Conservation (phyloP, 2,888 invertebrate species). For the Polietes domitor region DNA sequence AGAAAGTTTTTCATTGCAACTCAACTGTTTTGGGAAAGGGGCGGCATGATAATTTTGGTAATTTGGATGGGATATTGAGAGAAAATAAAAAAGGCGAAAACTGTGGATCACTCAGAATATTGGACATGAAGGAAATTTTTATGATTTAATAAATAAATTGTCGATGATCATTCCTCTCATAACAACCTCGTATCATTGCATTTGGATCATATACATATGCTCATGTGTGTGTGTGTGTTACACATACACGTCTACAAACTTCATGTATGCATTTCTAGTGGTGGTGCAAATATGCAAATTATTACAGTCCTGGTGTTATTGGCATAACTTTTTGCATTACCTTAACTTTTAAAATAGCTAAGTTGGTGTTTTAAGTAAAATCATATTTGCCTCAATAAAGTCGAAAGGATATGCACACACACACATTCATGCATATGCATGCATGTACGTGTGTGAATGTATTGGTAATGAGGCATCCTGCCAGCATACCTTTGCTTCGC, state of each 20-base stretch:
- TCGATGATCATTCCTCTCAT: too few relatives aligned
- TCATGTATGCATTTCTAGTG: background rate
- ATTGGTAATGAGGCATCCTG: slow-evolving; percentile 29
- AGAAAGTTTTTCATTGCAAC: slow-evolving; percentile 2
- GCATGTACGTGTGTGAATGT: background rate
- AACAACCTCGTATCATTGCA: too few relatives aligned
- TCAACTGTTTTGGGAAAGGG: background rate
- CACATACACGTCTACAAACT: background rate
- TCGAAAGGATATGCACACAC: slow-evolving; percentile 4
- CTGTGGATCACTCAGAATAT: too few relatives aligned
- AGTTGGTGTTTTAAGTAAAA: slow-evolving; percentile 49
- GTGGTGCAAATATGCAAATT: slow-evolving; percentile 54
- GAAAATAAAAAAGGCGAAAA: too few relatives aligned
- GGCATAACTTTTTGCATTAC: slow-evolving; percentile 63
- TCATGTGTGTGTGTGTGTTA: too few relatives aligned
- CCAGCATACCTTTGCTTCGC: background rate
- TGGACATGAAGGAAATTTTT: too few relatives aligned
- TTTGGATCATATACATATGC: too few relatives aligned
- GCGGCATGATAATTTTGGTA: too few relatives aligned
- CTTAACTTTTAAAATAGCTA: slow-evolving; percentile 60
- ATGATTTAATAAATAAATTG: too few relatives aligned
- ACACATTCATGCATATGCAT: background rate
- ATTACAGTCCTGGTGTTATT: slow-evolving; percentile 60
- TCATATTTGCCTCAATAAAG: slow-evolving; percentile 33
- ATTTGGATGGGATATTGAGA: too few relatives aligned